Percentiles rank a stretch among this genome's conserved stretches.
Evolutionary conservation across 2,797 vertebrate species (phyloP).

Genomic region (Phaenicophaeus curvirostris): DNA sequence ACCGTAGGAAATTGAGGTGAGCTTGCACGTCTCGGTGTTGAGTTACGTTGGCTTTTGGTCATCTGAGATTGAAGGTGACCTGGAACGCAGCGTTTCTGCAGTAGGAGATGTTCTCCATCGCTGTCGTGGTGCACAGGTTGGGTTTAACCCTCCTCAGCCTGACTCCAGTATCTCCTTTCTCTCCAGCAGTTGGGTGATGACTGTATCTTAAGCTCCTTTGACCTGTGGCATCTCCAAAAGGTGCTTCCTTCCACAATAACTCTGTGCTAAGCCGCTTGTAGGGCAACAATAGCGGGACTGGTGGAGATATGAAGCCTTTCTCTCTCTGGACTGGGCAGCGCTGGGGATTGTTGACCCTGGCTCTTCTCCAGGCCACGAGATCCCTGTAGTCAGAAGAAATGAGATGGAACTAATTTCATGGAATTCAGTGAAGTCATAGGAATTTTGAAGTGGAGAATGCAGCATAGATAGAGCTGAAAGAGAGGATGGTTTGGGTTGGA

Average conservation of each 20-base stretch:
- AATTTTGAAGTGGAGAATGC: not conserved
- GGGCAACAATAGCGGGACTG: rapidly evolving
- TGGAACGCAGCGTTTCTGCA: rapidly evolving
- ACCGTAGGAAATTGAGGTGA: rapidly evolving
- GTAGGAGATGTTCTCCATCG: not conserved
- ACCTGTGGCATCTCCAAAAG: not conserved
- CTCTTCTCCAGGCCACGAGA: not conserved
- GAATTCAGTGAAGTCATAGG: not conserved
- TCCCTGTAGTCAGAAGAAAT: not conserved
- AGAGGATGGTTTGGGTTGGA: too few species aligned
- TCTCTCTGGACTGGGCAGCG: not conserved
- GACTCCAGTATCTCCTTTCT: not conserved
- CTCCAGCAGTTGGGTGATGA: not conserved
- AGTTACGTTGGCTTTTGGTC: not conserved
- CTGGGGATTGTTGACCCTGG: not conserved
- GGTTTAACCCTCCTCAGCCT: not conserved
- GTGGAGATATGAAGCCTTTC: not conserved
- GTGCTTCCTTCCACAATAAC: not conserved
- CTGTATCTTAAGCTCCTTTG: not conserved
- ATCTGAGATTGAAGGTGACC: not conserved
- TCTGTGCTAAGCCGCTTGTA: not conserved
- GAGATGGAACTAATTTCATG: not conserved
- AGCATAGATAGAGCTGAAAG: not conserved
- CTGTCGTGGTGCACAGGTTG: not conserved
- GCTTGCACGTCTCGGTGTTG: not conserved